phyloP scores from a whole-genome alignment of 2,888 invertebrate species.

The Trichopoda pennipes region DNA sequence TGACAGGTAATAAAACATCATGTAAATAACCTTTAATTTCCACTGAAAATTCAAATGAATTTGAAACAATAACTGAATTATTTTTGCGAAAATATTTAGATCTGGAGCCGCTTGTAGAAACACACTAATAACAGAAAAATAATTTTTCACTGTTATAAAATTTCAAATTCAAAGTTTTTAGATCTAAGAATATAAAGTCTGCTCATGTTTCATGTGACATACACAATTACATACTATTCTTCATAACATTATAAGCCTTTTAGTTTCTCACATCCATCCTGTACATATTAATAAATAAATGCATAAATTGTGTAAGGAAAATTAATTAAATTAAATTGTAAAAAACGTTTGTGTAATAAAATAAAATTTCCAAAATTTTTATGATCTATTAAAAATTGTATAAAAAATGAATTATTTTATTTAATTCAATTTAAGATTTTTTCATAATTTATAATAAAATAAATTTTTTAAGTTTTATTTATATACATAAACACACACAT shows the following conservation, averaged over 20 bases:
- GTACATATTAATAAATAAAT: constrained; percentile 37
- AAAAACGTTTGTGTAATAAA: constrained; percentile 18
- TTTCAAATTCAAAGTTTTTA: constrained; percentile 9
- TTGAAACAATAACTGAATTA: constrained; percentile 46
- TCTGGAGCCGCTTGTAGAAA: constrained; percentile 42
- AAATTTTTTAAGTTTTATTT: constrained; percentile 12
- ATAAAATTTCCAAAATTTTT: constrained; percentile 42
- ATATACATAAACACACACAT: too few relatives aligned
- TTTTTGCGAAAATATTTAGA: constrained; percentile 59
- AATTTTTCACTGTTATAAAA: not conserved
- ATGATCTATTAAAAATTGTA: constrained; percentile 14
- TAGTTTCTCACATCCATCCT: constrained; percentile 22
- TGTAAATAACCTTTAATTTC: constrained; percentile 58
- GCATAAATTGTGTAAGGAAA: not conserved
- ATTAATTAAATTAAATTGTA: constrained; percentile 12
- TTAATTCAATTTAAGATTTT: constrained; percentile 18
- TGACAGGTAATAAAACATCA: constrained; percentile 42
- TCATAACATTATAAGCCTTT: not conserved
- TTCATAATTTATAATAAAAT: constrained; percentile 1
- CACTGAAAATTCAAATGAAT: constrained; percentile 8
- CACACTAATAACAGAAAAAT: constrained; percentile 8
- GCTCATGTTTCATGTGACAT: not conserved
- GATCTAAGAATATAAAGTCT: not conserved
- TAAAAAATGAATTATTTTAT: constrained; percentile 10
- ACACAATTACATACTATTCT: not conserved